A percentile compares a stretch with the other conserved stretches of the same genome.
Evolutionary conservation across 2,888 invertebrate genomes (phyloP).

Genomic region (Thumatha senex): DNA sequence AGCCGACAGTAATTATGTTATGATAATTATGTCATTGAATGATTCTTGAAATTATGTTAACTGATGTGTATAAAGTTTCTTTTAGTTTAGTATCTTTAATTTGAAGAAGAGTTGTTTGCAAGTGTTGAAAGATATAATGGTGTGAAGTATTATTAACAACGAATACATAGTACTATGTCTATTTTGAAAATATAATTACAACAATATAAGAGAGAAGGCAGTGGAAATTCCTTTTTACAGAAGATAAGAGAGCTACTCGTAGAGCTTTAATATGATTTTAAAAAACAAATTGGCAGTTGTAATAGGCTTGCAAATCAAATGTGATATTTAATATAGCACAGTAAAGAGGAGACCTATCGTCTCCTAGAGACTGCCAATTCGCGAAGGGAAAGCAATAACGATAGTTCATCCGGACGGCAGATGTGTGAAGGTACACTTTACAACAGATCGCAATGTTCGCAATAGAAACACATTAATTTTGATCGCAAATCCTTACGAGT

Average conservation of each 20-base stretch:
- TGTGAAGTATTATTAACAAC: background rate
- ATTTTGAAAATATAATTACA: constrained; percentile 4
- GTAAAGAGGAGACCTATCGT: constrained; percentile 28
- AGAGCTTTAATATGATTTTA: constrained; percentile 44
- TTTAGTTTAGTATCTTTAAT: background rate
- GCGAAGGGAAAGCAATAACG: constrained; percentile 70
- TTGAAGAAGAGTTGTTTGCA: constrained; percentile 13
- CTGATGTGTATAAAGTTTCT: constrained; percentile 28
- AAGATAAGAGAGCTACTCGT: constrained; percentile 61
- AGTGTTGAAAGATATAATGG: constrained; percentile 5
- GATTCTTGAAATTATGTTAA: constrained; percentile 24
- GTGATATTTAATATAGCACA: constrained; percentile 25
- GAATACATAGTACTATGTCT: background rate
- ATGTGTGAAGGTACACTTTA: constrained; percentile 79
- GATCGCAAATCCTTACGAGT: constrained; percentile 89
- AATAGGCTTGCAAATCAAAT: constrained; percentile 28
- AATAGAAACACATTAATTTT: constrained; percentile 79
- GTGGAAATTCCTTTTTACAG: constrained; percentile 40
- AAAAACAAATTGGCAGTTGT: constrained; percentile 74
- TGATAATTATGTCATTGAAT: constrained; percentile 21
- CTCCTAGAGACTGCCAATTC: constrained; percentile 73
- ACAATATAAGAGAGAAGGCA: constrained; percentile 23
- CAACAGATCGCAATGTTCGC: constrained; percentile 76
- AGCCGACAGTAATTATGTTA: constrained; percentile 9
- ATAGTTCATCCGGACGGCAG: constrained; percentile 80